These are phyloP conservation scores for Nephrotoma appendiculata DNA, from an alignment of 2,888 invertebrate genomes.

Conservation along the genomic window DNA sequence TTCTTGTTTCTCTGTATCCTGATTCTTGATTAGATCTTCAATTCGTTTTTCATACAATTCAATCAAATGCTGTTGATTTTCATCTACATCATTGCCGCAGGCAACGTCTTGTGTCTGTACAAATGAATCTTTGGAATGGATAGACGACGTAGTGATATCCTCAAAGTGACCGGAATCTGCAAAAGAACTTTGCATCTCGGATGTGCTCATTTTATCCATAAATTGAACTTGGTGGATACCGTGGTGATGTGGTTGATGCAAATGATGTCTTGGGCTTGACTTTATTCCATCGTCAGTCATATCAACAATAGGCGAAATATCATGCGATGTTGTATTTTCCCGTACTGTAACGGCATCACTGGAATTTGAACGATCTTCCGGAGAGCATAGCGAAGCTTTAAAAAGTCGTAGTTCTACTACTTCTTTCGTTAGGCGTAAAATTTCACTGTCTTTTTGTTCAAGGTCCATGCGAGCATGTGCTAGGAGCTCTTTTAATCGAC, in stretches of 20 bases:
- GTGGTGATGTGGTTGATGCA: constrained; percentile 17
- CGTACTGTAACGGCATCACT: constrained; percentile 59
- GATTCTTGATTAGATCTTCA: constrained; percentile 53
- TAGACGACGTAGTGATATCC: constrained; percentile 59
- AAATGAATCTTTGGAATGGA: constrained; percentile 63
- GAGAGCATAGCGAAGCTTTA: constrained; percentile 64
- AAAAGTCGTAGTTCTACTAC: constrained; percentile 67
- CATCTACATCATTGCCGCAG: constrained; percentile 33
- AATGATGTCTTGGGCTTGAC: constrained; percentile 28
- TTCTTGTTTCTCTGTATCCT: constrained; percentile 50
- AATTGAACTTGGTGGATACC: constrained; percentile 34
- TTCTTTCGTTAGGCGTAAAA: constrained; percentile 52
- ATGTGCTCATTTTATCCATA: constrained; percentile 15
- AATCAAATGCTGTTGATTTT: constrained; percentile 51
- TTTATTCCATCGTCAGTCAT: constrained; percentile 34
- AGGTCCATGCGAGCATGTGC: constrained; percentile 60
- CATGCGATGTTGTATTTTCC: constrained; percentile 46
- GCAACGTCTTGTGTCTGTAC: constrained; percentile 37
- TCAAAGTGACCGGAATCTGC: constrained; percentile 81
- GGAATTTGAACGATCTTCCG: constrained; percentile 65
- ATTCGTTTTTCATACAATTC: constrained; percentile 59
- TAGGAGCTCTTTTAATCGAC: constrained; percentile 55
- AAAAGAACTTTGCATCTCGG: constrained; percentile 59
- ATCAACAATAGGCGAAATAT: constrained; percentile 38
- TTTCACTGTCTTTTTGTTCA: constrained; percentile 70